Evolutionary conservation across 2,888 invertebrate species (phyloP).

Genomic region (Tiliacea citrago): DNA sequence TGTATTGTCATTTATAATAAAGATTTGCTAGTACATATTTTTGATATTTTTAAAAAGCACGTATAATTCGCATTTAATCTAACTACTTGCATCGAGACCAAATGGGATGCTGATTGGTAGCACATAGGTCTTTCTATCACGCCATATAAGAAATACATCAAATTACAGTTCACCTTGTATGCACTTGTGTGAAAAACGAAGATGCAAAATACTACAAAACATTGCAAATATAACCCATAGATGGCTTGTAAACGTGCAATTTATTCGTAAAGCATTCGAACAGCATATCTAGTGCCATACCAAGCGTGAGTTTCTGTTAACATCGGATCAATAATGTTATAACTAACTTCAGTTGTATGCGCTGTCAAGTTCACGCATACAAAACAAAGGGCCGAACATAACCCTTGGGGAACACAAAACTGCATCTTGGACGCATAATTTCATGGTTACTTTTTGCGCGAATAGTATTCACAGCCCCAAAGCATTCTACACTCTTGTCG

Average conservation of each 20-base stretch:
- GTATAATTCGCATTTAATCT: no score
- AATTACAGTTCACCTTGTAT: background rate
- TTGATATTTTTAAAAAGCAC: background rate
- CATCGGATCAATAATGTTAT: background rate
- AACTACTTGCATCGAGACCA: no score
- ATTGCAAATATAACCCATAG: background rate
- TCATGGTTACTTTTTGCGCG: background rate
- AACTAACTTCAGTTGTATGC: background rate
- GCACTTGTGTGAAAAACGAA: background rate
- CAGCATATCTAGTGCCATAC: background rate
- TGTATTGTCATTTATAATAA: background rate
- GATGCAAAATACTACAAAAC: background rate
- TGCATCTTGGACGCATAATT: background rate
- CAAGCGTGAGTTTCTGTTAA: background rate
- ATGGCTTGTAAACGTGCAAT: background rate
- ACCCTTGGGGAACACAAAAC: constrained; percentile 18
- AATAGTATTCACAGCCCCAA: constrained; percentile 72
- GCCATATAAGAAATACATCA: background rate
- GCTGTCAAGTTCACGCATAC: background rate
- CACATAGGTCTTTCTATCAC: background rate
- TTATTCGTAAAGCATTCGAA: background rate
- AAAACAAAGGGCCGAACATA: constrained; percentile 1
- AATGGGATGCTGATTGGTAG: background rate
- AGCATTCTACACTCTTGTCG: constrained; percentile 82
- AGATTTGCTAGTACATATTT: no score